Evolutionary conservation across 2,888 invertebrate species (phyloP), one percentile per base, ranked within the genome.

Genomic region (Lymantria monacha): DNA sequence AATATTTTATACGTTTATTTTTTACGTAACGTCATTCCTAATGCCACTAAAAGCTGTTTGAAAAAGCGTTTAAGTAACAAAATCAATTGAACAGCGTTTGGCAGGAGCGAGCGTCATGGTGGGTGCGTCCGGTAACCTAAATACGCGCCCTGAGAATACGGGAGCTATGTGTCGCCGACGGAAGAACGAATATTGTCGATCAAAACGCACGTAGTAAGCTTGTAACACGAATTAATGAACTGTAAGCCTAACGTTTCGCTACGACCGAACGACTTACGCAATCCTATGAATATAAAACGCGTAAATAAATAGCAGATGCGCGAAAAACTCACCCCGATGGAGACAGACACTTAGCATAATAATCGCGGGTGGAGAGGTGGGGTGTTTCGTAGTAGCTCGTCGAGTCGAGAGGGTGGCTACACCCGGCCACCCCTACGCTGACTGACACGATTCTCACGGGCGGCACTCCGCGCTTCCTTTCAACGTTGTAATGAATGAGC

Each of bases 231-330:
- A 73, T 79, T 87, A 90, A 89, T 88, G 89, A 89, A 87, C 85
- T 84, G 88, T 83, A 78, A 83, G 79, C 70, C 71, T 76, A 79
- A 79, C 81, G 81, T 76, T 76, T 80, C 71, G 74, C 80, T 75
- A 80, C 79, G 79, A 78, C 67, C 78, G 79, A 81, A 70, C 78
- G 75, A 73, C 76, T 79, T 81, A 77, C 79, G 76, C 82, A 86
- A 84, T 81, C 81, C 85, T 70, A 90, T 90, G 90, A 91, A 90
- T 91, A 89, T 86, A 89, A 88, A 90, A 79, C 84, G 84, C 86
- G 87, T 89, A 91, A 91, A 89, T 90, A 91, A 90, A 91, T 90
- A 91, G 87, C 90, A 90, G 91, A 91, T 90, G 91, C 87, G 89
- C 89, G 89, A 89, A 91, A 89, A 89, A 87, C 78, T 87, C 87